phyloP scores from a whole-genome alignment of 2,888 invertebrate genomes.

The Pegoplata infirma region DNA sequence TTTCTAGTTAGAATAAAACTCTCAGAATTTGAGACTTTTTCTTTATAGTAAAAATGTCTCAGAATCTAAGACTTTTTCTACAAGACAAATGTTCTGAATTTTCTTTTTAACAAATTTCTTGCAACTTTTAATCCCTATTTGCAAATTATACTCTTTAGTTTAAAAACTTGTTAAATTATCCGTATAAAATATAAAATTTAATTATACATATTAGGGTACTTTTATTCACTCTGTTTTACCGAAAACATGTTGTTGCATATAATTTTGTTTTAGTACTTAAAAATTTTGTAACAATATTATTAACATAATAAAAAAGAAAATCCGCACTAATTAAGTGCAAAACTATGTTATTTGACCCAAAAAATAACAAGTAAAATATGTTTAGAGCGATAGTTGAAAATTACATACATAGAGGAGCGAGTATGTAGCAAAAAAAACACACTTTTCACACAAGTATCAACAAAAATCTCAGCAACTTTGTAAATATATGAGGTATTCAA shows the following conservation, averaged over 20 bases:
- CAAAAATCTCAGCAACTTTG: too few relatives aligned
- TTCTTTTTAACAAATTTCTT: too few relatives aligned
- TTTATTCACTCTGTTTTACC: background rate
- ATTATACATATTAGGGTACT: background rate
- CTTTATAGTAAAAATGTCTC: too few relatives aligned
- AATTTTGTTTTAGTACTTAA: background rate
- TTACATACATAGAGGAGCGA: too few relatives aligned
- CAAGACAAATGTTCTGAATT: too few relatives aligned
- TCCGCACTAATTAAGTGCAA: constrained; percentile 50
- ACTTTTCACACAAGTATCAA: background rate
- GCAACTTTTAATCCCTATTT: too few relatives aligned
- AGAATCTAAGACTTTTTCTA: too few relatives aligned
- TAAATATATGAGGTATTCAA: too few relatives aligned
- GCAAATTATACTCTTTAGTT: background rate
- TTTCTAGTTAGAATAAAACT: too few relatives aligned
- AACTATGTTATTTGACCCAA: constrained; percentile 41
- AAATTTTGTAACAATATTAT: background rate
- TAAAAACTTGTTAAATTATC: background rate
- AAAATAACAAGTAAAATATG: constrained; percentile 7
- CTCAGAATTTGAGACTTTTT: too few relatives aligned
- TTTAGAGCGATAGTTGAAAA: background rate
- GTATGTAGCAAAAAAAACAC: background rate
- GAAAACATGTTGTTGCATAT: background rate
- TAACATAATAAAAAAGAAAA: background rate
- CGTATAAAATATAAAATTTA: background rate